Base-by-base conservation (phyloP, 2,797 vertebrate species). In the Brotula barbata region DNA sequence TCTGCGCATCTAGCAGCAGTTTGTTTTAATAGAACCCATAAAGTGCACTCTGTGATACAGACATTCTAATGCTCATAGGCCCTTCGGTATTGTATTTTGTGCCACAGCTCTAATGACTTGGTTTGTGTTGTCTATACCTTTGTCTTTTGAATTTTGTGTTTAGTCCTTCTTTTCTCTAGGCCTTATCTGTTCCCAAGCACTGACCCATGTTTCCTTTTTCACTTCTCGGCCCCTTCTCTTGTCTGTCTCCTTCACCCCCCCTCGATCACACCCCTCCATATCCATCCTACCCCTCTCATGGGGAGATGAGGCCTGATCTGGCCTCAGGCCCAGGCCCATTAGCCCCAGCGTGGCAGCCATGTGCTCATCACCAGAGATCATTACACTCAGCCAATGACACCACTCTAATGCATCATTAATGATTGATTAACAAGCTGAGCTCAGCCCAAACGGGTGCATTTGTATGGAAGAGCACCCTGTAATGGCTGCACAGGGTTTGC, bases 371-470 rank as follows among this genome's bases (percentile, higher is more conserved):
- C 78, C 74, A 84, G 77, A 80, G 83, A 89, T 89, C 86, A 85
- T 89, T 88, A 87, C 87, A 88, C 76, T 52, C 73, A 69, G 82
- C 85, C 87, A 88, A 84, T 87, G 90, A 91, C 86, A 89, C 85
- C 70, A 59, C 84, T 73, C 87, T 90, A 91, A 89, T 91, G 88
- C 86, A 88, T 91, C 89, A 91, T 92, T 90, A 92, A 92, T 91
- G 90, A 91, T 91, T 92, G 89, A 91, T 92, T 90, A 90, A 91
- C 74, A 83, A 89, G 84, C 83, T 85, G 83, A 84, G 81, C 81
- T 86, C 87, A 85, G 82, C 84, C 82, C 74, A 75, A 87, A 81
- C 61, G 75, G 64, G 81, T 71, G 84, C 81, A 79, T 89, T 89
- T 88, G 73, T 82, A 79, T 0, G 74, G 83, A 87, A 83, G 77